Evolutionary conservation across 1,140 invertebrate genomes (phyloP).

Genomic region (Acarapis woodi): DNA sequence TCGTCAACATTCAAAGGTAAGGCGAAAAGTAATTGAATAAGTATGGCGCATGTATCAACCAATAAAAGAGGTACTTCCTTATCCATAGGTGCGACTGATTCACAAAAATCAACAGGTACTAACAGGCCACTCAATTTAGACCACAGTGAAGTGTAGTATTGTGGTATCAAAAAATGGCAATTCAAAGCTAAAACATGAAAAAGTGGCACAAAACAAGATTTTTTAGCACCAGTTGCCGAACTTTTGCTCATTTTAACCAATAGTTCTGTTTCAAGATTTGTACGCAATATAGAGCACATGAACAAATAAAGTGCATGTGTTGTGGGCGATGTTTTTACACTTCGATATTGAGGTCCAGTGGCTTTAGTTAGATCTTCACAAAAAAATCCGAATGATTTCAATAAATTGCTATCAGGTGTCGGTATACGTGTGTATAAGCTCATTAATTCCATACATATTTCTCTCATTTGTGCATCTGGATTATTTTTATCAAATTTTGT

Average conservation of each 20-base stretch:
- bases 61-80: slow-evolving; percentile 49
- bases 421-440: too few species aligned
- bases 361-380: slow-evolving; percentile 73
- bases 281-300: slow-evolving; percentile 56
- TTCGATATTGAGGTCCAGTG: slow-evolving; percentile 29
- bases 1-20: slow-evolving; percentile 54
- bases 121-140: slow-evolving; percentile 18
- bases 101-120: slow-evolving; percentile 7
- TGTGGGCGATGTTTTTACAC: slow-evolving; percentile 14
- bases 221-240: slow-evolving; percentile 23
- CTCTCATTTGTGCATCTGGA: too few species aligned
- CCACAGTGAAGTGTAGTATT: slow-evolving; percentile 18
- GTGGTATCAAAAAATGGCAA: slow-evolving; percentile 28
- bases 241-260: slow-evolving; percentile 46
- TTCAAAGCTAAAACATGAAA: slow-evolving; percentile 59
- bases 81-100: slow-evolving; percentile 16
- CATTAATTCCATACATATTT: too few species aligned
- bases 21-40: slow-evolving; percentile 56
- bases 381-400: slow-evolving; percentile 26
- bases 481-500: too few species aligned
- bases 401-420: slow-evolving; percentile 7
- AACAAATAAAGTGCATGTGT: slow-evolving; percentile 45
- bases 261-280: slow-evolving; percentile 70
- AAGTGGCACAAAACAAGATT: slow-evolving; percentile 63
- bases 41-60: slow-evolving; percentile 44